Evolutionary conservation across 2,888 invertebrate genomes (phyloP), one percentile per base, ranked within the genome.

Genomic region (Leptopilina drosophilae): DNA sequence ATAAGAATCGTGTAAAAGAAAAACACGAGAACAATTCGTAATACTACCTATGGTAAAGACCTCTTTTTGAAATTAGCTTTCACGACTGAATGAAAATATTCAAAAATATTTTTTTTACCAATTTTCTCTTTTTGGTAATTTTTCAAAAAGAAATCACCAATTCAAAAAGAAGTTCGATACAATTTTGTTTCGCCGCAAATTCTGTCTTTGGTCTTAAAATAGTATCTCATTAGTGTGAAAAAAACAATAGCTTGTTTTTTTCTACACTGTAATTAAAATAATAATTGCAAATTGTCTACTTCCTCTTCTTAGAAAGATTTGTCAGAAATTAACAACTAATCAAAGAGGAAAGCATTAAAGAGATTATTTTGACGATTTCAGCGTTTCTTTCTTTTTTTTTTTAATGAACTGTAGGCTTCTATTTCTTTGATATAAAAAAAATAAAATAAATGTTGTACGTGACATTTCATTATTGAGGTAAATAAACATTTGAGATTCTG

Each of bases 21-120:
- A 69, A 53, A 69, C 49, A 26, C 69, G n/a, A 73, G 14, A 40
- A n/a, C 11, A 73, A 56, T 73, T 73, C 56, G 33, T 73, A 73
- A 73, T 73, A 73, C 69, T 73, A 73, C 73, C 73, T 73, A 73
- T 14, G 56, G 49, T 73, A 73, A 73, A 53, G n/a, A 14, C 56
- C 40, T n/a, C 73, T 73, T 73, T 73, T 73, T 33, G 33, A 26
- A 73, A 73, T 73, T 56, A n/a, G 56, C 56, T 73, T 64, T 64
- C 20, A n/a, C 7, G 33, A 5, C 26, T 26, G 5, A 67, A 67
- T 67, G 26, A 69, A 14, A 14, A 20, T 11, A 15, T 20, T 20
- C 12, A 49, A 11, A 12, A 11, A 49, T 49, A 4, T 9, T 26
- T 49, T 42, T 53, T 14, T 69, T 12, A 56, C 2, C 40, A 26